A percentile compares a stretch with the other conserved stretches of the same genome.
Evolutionary conservation across 2,797 vertebrate species (phyloP).

Genomic region (Onychomys torridus): DNA sequence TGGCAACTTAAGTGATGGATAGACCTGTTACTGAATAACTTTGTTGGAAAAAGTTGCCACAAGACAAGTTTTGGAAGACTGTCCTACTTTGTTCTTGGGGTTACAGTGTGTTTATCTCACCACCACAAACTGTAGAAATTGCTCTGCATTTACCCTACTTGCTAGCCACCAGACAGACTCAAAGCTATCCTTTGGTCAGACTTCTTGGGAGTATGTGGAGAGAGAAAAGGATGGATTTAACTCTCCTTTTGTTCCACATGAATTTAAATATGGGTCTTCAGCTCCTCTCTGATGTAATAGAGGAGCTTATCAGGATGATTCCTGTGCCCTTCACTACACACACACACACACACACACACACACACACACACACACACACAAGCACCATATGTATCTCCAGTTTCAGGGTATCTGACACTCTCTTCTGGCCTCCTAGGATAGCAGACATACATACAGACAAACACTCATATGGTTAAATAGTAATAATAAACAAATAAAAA

Average conservation of each 20-base stretch:
- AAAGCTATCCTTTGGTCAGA: neutral
- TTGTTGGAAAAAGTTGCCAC: neutral
- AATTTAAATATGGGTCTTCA: slow-evolving; percentile 64
- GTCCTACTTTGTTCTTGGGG: neutral
- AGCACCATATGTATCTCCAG: neutral
- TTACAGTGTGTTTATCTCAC: neutral
- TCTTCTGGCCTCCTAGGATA: neutral
- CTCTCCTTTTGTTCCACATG: neutral
- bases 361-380: no score
- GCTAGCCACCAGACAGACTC: neutral
- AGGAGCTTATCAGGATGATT: slow-evolving; percentile 59
- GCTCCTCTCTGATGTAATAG: slow-evolving; percentile 57
- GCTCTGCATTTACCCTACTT: neutral
- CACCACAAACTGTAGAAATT: neutral
- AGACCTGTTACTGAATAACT: neutral
- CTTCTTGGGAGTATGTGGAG: neutral
- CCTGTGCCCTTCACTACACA: slow-evolving; percentile 47
- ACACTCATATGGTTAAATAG: neutral
- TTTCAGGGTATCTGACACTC: no score
- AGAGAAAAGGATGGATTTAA: slow-evolving; percentile 12
- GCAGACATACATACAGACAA: neutral
- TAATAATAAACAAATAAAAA: neutral
- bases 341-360: no score
- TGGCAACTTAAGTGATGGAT: neutral
- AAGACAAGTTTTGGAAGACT: neutral